Evolutionary conservation across 2,797 vertebrate species (phyloP), one percentile per base, ranked within the genome.

Genomic region (Sebastes hopkinsi): DNA sequence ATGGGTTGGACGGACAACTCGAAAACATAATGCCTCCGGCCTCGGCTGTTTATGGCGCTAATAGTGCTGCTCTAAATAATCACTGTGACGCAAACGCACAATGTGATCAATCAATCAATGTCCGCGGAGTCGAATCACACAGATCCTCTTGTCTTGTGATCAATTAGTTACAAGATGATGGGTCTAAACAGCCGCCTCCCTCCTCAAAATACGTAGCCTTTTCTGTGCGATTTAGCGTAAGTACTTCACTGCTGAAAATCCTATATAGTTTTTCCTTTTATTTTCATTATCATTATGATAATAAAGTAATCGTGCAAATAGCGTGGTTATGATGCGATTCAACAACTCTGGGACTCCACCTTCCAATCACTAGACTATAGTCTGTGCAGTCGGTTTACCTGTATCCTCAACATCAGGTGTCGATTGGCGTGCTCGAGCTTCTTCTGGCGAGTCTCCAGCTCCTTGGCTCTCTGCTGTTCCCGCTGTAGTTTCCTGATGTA

Each of bases 401-500:
- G 98, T 94, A 99, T 98, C 93, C 98, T 95, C 83, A 99, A 92
- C 92, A 99, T 95, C 76, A 99, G 93, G 56, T 99, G 98, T 79
- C 97, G 95, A 92, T 99, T 99, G 82, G 97, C 97, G 0, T 99
- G 97, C 81, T 99, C 98, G 36, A 99, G 90, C 88, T 98, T 99
- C 94, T 98, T 99, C 95, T 99, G 98, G 1, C 97, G 95, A 72
- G 90, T 98, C 93, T 99, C 98, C 62, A 99, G 95, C 89, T 99
- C 98, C 91, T 98, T 99, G 0, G 97, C 96, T 16, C 98, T 95
- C 55, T 97, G 98, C 85, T 99, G 98, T 5, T 99, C 98, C 75
- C 98, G 89, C 72, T 99, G 98, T 30, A 99, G 94, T 91, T 98
- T 99, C 80, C 97, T 95, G 90, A 99, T 99, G 83, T 99, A 99